These are phyloP conservation scores for Nezara viridula DNA, from an alignment of 2,888 invertebrate species.

Conservation along the genomic window DNA sequence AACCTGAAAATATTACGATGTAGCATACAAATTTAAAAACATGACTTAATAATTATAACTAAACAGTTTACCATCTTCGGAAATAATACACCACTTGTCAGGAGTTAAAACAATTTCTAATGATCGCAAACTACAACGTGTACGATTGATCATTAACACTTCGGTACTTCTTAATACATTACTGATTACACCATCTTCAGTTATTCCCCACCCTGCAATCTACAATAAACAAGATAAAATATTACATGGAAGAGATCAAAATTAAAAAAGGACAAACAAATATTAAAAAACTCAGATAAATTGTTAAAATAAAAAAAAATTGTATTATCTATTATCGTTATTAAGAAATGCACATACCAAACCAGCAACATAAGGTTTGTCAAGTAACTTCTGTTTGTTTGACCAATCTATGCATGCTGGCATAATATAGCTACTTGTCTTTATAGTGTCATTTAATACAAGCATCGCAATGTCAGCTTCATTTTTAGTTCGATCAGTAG, in stretches of 20 bases:
- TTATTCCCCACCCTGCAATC: not conserved
- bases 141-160: not conserved
- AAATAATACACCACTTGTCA: not conserved
- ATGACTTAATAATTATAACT: not conserved
- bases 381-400: not conserved
- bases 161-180: not conserved
- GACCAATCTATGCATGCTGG: conserved; percentile 4
- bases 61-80: not conserved
- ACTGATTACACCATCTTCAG: not conserved
- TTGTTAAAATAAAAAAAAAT: not conserved
- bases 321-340: not conserved
- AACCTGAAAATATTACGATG: not conserved
- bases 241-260: no score
- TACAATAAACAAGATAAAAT: not conserved
- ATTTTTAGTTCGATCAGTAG: not conserved
- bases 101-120: not conserved
- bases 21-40: not conserved
- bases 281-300: not conserved
- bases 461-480: not conserved
- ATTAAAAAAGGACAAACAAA: no score
- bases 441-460: not conserved
- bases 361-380: not conserved
- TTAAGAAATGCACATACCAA: not conserved
- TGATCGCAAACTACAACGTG: not conserved
- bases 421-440: not conserved